These are phyloP conservation scores for Sipunculus nudus DNA, from an alignment of 2,888 invertebrate species.

Conservation along the genomic window DNA sequence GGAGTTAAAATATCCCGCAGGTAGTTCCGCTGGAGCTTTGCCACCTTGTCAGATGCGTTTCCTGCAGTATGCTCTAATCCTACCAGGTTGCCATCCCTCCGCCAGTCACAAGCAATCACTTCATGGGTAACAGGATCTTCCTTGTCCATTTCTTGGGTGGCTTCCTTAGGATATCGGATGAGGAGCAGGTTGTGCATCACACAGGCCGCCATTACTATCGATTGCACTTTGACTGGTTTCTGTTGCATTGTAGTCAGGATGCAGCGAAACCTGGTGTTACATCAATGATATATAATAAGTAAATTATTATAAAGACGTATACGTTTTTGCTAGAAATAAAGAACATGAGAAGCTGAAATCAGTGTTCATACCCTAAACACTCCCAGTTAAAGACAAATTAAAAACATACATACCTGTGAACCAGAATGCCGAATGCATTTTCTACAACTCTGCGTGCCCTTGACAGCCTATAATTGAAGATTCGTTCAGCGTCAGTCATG, in stretches of 20 bases:
- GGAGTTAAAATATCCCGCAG: background rate
- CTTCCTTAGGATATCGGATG: background rate
- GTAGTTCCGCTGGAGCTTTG: background rate
- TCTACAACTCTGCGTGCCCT: constrained; percentile 19
- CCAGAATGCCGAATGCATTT: background rate
- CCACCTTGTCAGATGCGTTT: background rate
- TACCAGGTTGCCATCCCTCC: constrained; percentile 3
- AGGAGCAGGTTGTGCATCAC: background rate
- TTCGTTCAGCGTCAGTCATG: background rate
- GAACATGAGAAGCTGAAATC: no score
- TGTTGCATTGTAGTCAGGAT: background rate
- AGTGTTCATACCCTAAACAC: no score
- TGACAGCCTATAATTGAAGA: background rate
- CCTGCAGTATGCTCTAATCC: constrained; percentile 7
- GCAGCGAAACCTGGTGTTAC: background rate
- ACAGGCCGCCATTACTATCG: background rate
- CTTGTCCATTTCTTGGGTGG: background rate
- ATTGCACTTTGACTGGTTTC: background rate
- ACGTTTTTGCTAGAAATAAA: background rate
- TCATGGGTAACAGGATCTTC: constrained; percentile 11
- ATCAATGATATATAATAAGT: no score
- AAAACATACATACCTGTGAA: background rate
- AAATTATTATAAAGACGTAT: background rate
- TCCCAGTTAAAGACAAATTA: background rate
- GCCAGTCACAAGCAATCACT: constrained; percentile 4